These are phyloP conservation scores for human DNA, from an alignment of 2,113 vertebrate genomes.

Conservation along the genomic window GRCh38 chr2:16362501-16363000, in stretches of 20 bases:
- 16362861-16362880: neutral
- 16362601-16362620: neutral
- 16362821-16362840: neutral
- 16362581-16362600: neutral
- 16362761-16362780: neutral
- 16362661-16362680: neutral
- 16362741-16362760: neutral
- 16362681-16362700: neutral
- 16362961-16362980: neutral
- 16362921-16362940: neutral
- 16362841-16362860: neutral
- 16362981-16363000: neutral
- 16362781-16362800: too few species aligned
- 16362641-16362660: neutral
- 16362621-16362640: neutral
- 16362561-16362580: neutral
- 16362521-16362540: neutral
- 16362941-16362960: neutral
- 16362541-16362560: neutral
- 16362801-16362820: neutral
- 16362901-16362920: neutral
- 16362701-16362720: neutral
- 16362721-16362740: neutral
- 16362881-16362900: neutral
- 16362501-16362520: neutral